phyloP scores from a whole-genome alignment of 2,113 vertebrate genomes.

The Larimichthys crocea region DNA sequence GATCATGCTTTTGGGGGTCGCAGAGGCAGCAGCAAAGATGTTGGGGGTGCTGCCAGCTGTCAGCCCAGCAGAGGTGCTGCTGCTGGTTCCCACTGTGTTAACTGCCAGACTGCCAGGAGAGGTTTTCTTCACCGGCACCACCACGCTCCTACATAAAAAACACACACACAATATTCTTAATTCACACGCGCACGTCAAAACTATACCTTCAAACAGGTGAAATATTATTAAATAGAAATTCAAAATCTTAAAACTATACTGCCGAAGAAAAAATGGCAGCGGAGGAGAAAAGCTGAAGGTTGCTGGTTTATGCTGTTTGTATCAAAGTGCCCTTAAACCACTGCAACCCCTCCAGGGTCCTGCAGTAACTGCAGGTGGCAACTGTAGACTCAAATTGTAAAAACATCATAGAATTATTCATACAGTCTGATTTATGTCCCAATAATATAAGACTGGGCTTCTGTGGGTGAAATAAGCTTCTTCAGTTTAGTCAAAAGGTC shows the following conservation, averaged over 20 bases:
- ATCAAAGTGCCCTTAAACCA: not conserved
- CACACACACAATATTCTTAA: conserved; percentile 13
- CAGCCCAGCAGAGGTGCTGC: conserved; percentile 81
- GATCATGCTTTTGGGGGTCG: conserved; percentile 98
- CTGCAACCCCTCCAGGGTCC: not conserved
- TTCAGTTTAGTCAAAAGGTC: not conserved
- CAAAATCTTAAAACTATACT: not conserved
- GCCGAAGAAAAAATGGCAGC: not conserved
- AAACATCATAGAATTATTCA: conserved; percentile 13
- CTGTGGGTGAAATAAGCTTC: not conserved
- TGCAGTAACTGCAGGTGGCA: not conserved
- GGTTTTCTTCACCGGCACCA: conserved; percentile 95
- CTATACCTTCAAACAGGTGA: not conserved
- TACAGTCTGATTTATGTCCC: not conserved
- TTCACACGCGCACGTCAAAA: not conserved
- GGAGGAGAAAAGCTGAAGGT: not conserved
- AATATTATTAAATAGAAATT: not conserved
- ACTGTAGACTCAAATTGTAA: not conserved
- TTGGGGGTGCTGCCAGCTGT: conserved; percentile 90
- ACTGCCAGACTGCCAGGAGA: conserved; percentile 90
- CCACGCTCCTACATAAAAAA: conserved; percentile 88
- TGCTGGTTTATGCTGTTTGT: not conserved
- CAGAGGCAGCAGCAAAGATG: conserved; percentile 92
- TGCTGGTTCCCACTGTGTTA: conserved; percentile 88
- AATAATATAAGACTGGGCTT: not conserved